These are phyloP conservation scores for Ochropleura leucogaster DNA, from an alignment of 2,888 invertebrate species.

Conservation along the genomic window DNA sequence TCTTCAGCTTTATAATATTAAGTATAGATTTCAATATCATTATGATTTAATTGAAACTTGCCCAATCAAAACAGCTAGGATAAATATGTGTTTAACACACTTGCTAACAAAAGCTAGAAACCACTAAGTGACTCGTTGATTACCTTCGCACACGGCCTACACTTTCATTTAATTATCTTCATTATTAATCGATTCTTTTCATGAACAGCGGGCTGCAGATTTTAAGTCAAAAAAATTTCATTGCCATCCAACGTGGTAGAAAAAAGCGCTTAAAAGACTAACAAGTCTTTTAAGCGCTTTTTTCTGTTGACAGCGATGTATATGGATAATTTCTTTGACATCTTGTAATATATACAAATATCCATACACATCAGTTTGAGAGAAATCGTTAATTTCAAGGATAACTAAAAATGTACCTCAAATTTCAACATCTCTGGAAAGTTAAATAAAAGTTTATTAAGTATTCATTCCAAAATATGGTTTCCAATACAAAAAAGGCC, in stretches of 20 bases:
- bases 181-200: no score
- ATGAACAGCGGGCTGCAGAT: no score
- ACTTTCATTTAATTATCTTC: not conserved
- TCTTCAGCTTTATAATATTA: no score
- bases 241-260: no score
- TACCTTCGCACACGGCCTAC: conserved; percentile 9
- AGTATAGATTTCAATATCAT: conserved; percentile 8
- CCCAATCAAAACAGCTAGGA: conserved; percentile 7
- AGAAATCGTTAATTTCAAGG: not conserved
- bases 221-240: no score
- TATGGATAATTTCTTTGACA: no score
- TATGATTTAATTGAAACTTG: not conserved
- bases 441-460: not conserved
- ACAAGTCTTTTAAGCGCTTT: no score
- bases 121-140: conserved; percentile 11
- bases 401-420: no score
- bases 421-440: not conserved
- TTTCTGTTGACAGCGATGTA: no score
- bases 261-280: no score
- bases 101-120: conserved; percentile 13
- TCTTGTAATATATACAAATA: no score
- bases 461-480: not conserved
- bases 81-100: conserved; percentile 29
- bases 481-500: not conserved
- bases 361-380: not conserved